A percentile compares a stretch with the other conserved stretches of the same genome.
phyloP scores from a whole-genome alignment of 2,113 vertebrate genomes.

The Ia io region DNA sequence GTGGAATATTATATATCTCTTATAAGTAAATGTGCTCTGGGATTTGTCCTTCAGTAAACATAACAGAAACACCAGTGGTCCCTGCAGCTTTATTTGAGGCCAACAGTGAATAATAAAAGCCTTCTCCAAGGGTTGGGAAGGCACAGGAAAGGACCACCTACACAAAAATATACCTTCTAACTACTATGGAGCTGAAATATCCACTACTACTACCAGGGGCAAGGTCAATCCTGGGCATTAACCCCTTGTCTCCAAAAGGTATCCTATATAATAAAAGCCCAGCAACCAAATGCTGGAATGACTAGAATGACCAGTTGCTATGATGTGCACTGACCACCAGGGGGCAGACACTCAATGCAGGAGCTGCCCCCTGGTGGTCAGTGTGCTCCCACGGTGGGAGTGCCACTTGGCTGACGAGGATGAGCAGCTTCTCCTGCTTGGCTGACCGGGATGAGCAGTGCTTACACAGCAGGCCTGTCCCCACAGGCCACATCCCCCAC shows the following conservation, averaged over 20 bases:
- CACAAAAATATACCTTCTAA: background rate
- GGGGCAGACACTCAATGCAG: too few relatives aligned
- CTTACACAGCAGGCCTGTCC: too few relatives aligned
- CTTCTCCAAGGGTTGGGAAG: background rate
- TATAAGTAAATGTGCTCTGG: conserved; percentile 24
- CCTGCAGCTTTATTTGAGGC: background rate
- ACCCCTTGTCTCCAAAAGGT: background rate
- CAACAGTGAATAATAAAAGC: background rate
- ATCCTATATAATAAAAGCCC: too few relatives aligned
- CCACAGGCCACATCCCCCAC: too few relatives aligned
- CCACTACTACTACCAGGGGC: background rate
- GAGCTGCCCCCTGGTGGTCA: too few relatives aligned
- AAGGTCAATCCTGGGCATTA: background rate
- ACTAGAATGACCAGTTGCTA: too few relatives aligned
- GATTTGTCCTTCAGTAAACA: conserved; percentile 43
- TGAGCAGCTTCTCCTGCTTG: too few relatives aligned
- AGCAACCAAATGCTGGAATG: too few relatives aligned
- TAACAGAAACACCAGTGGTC: background rate
- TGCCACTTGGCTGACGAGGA: too few relatives aligned
- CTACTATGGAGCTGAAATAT: background rate
- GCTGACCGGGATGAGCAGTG: too few relatives aligned
- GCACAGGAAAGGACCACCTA: background rate
- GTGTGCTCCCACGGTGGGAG: too few relatives aligned
- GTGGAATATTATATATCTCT: background rate
- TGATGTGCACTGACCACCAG: too few relatives aligned